phyloP scores from a whole-genome alignment of 2,888 invertebrate genomes.

The Cryptocheilus praepositus region DNA sequence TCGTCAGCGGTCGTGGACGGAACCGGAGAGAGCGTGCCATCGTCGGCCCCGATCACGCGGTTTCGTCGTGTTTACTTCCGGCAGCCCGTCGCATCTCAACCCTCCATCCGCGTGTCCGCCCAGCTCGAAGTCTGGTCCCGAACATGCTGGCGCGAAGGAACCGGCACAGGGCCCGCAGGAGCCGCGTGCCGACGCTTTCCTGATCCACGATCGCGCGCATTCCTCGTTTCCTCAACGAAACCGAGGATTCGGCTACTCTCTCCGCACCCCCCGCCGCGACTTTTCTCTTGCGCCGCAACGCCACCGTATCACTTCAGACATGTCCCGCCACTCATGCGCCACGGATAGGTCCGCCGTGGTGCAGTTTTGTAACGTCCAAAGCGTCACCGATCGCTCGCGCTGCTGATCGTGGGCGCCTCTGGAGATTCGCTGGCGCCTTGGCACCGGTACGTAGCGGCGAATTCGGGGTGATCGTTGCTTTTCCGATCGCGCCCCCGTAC shows the following conservation, averaged over 20 bases:
- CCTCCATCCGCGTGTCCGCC: no score
- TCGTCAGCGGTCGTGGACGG: constrained; percentile 56
- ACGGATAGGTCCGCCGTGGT: no score
- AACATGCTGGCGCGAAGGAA: constrained; percentile 43
- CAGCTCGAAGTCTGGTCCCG: constrained; percentile 9
- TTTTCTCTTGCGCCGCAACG: not conserved
- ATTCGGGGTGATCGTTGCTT: no score
- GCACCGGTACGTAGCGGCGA: no score
- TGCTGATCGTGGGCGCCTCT: no score
- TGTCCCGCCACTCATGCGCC: no score
- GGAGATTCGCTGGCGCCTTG: no score
- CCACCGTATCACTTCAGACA: no score
- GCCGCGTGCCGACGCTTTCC: constrained; percentile 53
- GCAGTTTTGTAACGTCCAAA: no score
- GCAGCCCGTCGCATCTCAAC: not conserved
- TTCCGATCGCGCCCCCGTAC: not conserved
- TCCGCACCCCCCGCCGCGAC: not conserved
- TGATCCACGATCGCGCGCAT: constrained; percentile 30
- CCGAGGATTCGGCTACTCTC: constrained; percentile 10
- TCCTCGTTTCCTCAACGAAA: constrained; percentile 25
- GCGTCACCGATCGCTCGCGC: no score
- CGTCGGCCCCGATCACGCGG: constrained; percentile 23
- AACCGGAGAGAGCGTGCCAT: constrained; percentile 38
- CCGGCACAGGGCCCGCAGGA: constrained; percentile 47
- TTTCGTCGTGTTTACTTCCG: constrained; percentile 46